Evolutionary conservation across 2,888 invertebrate species (phyloP).

Genomic region (Schizaphis graminum): DNA sequence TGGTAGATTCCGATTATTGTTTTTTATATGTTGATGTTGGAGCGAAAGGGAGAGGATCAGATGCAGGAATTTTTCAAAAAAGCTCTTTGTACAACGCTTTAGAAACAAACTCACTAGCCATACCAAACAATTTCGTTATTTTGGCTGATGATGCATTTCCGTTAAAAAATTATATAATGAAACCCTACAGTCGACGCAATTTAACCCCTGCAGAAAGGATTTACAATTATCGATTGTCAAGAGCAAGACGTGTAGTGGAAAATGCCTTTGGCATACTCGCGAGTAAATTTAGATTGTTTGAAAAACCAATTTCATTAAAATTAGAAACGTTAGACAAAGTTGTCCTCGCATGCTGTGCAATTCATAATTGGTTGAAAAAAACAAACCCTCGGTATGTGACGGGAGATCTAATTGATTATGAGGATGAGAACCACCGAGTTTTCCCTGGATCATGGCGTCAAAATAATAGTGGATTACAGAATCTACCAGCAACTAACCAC

Average conservation of each 20-base stretch:
- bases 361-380: conserved; percentile 52
- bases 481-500: conserved; percentile 70
- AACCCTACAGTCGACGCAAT: conserved; percentile 67
- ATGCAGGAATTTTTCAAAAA: conserved; percentile 68
- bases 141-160: conserved; percentile 67
- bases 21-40: conserved; percentile 68
- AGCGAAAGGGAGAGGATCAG: conserved; percentile 68
- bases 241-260: conserved; percentile 67
- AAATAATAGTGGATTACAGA: conserved; percentile 41
- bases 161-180: conserved; percentile 67
- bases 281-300: conserved; percentile 38
- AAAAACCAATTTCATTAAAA: conserved; percentile 32
- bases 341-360: conserved; percentile 24
- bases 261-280: conserved; percentile 67
- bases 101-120: conserved; percentile 59
- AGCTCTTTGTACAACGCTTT: conserved; percentile 67
- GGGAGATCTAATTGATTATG: conserved; percentile 32
- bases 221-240: conserved; percentile 68
- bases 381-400: conserved; percentile 23
- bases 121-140: conserved; percentile 66
- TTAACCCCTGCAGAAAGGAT: conserved; percentile 65
- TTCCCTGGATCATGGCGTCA: conserved; percentile 40
- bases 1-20: conserved; percentile 69
- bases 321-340: conserved; percentile 33
- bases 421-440: conserved; percentile 28